Percentiles rank a stretch among this genome's conserved stretches.
Evolutionary conservation across 2,888 invertebrate species (phyloP).

Genomic region (Papilio gigon): DNA sequence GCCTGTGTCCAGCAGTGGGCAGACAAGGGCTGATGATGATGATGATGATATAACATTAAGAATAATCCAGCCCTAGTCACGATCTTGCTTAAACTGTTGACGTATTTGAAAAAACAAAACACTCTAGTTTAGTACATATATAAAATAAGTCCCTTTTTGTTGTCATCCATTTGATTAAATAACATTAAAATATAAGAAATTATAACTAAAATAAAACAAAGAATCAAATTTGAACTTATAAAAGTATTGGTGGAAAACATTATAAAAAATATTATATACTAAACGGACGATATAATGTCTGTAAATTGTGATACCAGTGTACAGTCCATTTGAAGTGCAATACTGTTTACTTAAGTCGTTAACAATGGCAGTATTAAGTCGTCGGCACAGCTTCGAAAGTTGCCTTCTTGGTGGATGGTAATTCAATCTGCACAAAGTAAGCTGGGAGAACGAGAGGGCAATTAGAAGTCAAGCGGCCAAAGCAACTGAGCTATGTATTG

Average conservation of each 20-base stretch:
- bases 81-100: too few species aligned
- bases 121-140: too few species aligned
- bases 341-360: slow-evolving; percentile 13
- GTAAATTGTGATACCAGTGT: neutral
- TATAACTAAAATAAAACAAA: too few species aligned
- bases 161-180: too few species aligned
- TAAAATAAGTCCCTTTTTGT: too few species aligned
- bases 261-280: neutral
- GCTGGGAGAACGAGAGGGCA: slow-evolving; percentile 47
- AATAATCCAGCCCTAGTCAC: too few species aligned
- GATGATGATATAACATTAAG: too few species aligned
- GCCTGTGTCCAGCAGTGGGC: too few species aligned
- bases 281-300: neutral
- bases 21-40: too few species aligned
- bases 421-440: slow-evolving; percentile 46
- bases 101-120: too few species aligned
- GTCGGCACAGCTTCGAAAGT: slow-evolving; percentile 40
- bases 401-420: slow-evolving; percentile 44
- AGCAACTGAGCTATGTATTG: slow-evolving; percentile 35
- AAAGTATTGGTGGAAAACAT: neutral
- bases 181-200: too few species aligned
- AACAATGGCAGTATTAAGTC: slow-evolving; percentile 26
- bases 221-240: neutral
- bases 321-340: neutral
- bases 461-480: slow-evolving; percentile 46